phyloP scores from a whole-genome alignment of 1,140 invertebrate genomes.

The Scaptomyza hsui region DNA sequence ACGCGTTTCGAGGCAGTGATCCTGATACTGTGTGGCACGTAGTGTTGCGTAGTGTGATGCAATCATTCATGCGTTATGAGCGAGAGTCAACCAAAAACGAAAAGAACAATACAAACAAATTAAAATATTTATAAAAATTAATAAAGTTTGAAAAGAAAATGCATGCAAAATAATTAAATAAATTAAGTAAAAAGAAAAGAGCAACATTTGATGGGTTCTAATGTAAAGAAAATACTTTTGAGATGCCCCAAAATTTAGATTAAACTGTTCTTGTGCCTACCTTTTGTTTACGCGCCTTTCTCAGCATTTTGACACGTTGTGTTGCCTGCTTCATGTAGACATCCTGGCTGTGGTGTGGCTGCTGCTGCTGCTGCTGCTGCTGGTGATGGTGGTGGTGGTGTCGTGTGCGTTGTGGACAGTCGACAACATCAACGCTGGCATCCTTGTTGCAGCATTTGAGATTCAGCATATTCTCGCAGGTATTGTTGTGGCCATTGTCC shows the following conservation, averaged over 20 bases:
- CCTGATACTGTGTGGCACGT: conserved; percentile 65
- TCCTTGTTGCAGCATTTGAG: conserved; percentile 71
- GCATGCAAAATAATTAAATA: conserved; percentile 19
- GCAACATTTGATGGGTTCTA: neutral
- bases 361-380: conserved; percentile 41
- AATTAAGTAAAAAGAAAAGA: conserved; percentile 8
- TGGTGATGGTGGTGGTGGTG: conserved; percentile 12
- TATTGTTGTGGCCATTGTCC: conserved; percentile 74
- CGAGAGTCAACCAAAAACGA: conserved; percentile 62
- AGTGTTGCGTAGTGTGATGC: conserved; percentile 38
- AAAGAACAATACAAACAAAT: conserved; percentile 61
- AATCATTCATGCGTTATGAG: conserved; percentile 40
- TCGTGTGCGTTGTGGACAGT: conserved; percentile 48
- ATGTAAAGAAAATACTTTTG: too few species aligned
- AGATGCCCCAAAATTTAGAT: too few species aligned
- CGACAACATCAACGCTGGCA: conserved; percentile 42
- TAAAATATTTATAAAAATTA: conserved; percentile 49
- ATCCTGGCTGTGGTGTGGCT: conserved; percentile 59
- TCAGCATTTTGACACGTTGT: conserved; percentile 77
- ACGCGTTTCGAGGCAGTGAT: conserved; percentile 78
- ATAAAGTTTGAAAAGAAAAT: conserved; percentile 9
- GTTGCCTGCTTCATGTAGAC: conserved; percentile 83
- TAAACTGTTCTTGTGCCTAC: conserved; percentile 73
- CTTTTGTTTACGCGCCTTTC: conserved; percentile 83
- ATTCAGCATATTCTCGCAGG: conserved; percentile 79